Percentiles rank a stretch among this genome's conserved stretches.
These are phyloP conservation scores for Eubasilissa splendida DNA, from an alignment of 2,888 invertebrate genomes.

Conservation along the genomic window DNA sequence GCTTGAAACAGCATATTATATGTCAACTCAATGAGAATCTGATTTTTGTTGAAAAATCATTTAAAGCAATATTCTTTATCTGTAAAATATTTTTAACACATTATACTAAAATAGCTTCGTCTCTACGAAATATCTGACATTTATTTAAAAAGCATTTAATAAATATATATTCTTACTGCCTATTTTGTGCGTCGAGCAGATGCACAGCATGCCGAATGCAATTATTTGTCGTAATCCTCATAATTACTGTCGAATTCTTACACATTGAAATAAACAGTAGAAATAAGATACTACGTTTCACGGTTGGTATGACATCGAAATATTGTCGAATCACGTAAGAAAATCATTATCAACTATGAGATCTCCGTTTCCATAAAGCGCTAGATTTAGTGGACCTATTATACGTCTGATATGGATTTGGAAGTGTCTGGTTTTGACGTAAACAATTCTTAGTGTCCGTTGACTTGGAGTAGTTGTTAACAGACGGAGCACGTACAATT, in stretches of 20 bases:
- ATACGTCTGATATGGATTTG: slow-evolving; percentile 27
- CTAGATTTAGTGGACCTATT: slow-evolving; percentile 5
- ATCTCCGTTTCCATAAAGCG: slow-evolving; percentile 14
- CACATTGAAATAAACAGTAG: neutral
- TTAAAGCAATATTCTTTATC: no score
- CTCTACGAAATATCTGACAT: no score
- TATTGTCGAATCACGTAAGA: slow-evolving; percentile 36
- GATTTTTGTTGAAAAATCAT: no score
- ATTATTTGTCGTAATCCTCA: neutral
- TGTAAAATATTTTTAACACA: no score
- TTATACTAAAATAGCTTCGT: no score
- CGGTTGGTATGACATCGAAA: slow-evolving; percentile 18
- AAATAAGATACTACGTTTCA: slow-evolving; percentile 4
- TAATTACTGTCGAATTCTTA: neutral
- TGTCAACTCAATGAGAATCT: no score
- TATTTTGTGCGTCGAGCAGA: no score
- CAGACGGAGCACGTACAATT: neutral
- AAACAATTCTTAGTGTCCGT: slow-evolving; percentile 35
- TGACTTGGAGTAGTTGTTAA: slow-evolving; percentile 11
- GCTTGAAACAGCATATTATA: no score
- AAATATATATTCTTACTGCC: no score
- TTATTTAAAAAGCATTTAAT: no score
- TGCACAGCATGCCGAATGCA: no score
- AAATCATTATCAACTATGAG: slow-evolving; percentile 11
- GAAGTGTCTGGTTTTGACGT: slow-evolving; percentile 6